These are phyloP conservation scores for Brachionus paranguensis DNA, from an alignment of 1,140 invertebrate genomes.

Conservation along the genomic window DNA sequence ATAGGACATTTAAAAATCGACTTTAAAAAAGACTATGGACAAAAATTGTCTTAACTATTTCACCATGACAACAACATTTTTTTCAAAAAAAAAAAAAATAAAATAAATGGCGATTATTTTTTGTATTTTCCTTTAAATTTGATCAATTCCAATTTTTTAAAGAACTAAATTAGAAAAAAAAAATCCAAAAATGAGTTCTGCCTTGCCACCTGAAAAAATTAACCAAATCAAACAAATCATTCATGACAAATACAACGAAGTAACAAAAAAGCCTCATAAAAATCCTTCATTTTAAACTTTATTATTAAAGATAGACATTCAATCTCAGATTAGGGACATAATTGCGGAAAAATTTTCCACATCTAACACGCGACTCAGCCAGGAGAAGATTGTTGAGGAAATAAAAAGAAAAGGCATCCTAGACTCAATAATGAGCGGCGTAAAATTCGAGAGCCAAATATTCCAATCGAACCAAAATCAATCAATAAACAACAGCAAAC, in stretches of 20 bases:
- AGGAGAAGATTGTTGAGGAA: background rate
- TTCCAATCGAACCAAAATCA: constrained; percentile 10
- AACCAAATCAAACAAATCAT: constrained; percentile 37
- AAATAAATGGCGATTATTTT: background rate
- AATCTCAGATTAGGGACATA: constrained; percentile 21
- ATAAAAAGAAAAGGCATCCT: constrained; percentile 3
- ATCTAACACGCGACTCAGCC: background rate
- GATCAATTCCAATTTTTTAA: background rate
- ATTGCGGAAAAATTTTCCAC: background rate
- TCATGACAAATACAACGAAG: constrained; percentile 17
- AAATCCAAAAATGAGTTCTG: background rate
- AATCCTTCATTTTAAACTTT: too few relatives aligned
- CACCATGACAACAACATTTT: constrained; percentile 20
- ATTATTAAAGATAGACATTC: background rate
- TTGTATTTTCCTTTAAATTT: background rate
- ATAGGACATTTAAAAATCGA: background rate
- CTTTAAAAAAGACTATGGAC: background rate
- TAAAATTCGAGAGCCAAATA: constrained; percentile 33
- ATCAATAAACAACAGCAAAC: background rate
- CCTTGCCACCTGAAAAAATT: constrained; percentile 26
- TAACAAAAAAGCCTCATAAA: background rate
- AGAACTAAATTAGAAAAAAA: background rate
- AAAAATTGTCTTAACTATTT: background rate
- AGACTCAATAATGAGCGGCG: constrained; percentile 11
- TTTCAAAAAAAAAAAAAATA: background rate